These are phyloP conservation scores for Engraulis encrasicolus DNA, from an alignment of 2,113 vertebrate species.

Conservation along the genomic window DNA sequence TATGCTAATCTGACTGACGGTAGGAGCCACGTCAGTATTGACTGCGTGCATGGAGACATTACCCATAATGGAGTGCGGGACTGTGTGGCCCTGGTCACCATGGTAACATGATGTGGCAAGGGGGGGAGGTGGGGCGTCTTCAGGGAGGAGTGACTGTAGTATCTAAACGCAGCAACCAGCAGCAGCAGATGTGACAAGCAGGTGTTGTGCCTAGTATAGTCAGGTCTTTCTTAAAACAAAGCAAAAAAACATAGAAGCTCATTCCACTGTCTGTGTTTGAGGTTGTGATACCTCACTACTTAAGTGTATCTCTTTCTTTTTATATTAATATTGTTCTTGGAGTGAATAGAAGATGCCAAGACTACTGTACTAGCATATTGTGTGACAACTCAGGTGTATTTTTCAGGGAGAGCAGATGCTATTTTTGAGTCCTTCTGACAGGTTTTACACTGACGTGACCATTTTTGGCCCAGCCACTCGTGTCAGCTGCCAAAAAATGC, in stretches of 20 bases:
- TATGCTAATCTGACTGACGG: constrained; percentile 46
- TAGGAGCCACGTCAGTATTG: constrained; percentile 50
- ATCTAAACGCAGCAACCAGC: constrained; percentile 30
- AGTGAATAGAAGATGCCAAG: background rate
- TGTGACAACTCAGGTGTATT: background rate
- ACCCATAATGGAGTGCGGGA: constrained; percentile 67
- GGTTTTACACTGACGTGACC: background rate
- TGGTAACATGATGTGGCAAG: constrained; percentile 71
- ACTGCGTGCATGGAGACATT: constrained; percentile 65
- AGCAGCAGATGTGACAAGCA: constrained; percentile 26
- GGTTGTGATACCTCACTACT: background rate
- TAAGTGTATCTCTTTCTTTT: background rate
- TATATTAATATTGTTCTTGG: background rate
- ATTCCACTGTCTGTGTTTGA: background rate
- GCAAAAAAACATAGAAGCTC: no score
- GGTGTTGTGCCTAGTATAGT: constrained; percentile 60
- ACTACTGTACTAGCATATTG: background rate
- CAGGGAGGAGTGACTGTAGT: constrained; percentile 54
- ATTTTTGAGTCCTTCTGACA: background rate
- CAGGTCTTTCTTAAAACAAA: constrained; percentile 26
- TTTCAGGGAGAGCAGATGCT: background rate
- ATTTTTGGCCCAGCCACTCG: background rate
- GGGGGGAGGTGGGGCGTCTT: constrained; percentile 58
- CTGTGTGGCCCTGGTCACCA: constrained; percentile 68
- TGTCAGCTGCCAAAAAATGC: background rate